Evolutionary conservation across 2,888 invertebrate species (phyloP), one percentile per base, ranked within the genome.

Genomic region (Notodromas monacha): DNA sequence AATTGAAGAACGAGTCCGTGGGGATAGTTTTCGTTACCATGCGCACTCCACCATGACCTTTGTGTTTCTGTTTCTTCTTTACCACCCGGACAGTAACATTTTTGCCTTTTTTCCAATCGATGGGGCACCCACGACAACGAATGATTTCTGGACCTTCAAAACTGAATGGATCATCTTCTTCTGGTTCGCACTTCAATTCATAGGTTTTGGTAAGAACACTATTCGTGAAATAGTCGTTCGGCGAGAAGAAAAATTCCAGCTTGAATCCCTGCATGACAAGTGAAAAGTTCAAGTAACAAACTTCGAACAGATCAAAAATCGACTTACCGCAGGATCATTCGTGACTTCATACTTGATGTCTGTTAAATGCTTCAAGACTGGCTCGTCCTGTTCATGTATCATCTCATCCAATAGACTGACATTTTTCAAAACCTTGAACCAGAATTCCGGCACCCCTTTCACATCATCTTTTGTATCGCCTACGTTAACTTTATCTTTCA

Each of bases 1-100:
- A 99, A 55, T 92, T 92, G 58, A 99, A 99, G 60, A 96, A 99
- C 0, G 89, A 92, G 51, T 92, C 89, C 33, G 74, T 79, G 45
- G 77, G 76, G 39, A 92, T 76, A 31, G 73, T 72, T 57, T 84
- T 89, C 30, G 74, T 76, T 38, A 92, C 68, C n/a, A 77, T 79
- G 43, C 86, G 65, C 34, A 77, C 72, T 1, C 76, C 68, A 30
- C 81, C 84, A 37, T 74, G 65, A 27, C 76, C 76, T 64, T 89
- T 89, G 52, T 92, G 89, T 52, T 92, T 96, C 55, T 96, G 92
- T 54, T 81, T 86, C 61, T 89, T 89, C 50, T 79, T 77, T 37
- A 89, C 69, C 16, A 72, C 73, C 56, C 89, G 89, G 30, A 86
- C 63, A 2, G 96, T 96, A 21, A 92, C 70, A 48, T 96, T 86